Base-by-base conservation (phyloP, 2,797 vertebrate species). In the Iguana delicatissima region DNA sequence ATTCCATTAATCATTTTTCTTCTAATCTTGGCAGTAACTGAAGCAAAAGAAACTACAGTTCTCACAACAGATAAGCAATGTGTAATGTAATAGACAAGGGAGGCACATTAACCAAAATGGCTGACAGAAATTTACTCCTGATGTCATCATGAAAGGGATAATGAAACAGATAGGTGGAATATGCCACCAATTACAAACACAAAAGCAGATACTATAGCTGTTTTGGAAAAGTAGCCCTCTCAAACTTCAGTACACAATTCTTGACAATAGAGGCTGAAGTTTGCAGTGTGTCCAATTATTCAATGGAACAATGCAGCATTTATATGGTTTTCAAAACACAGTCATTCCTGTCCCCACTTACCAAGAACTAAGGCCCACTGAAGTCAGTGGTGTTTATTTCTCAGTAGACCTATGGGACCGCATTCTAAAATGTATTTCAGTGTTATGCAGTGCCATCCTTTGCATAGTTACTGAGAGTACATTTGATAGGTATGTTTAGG, bases 1-100 rank as follows among this genome's bases (percentile, higher is more conserved):
- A 50, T 42, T 67, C 20, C 86, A 87, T 80, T 87, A 87, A 87
- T 80, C 76, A 87, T 26, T 80, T n/a, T 6, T 42, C 32, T 80
- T 80, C 52, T 80, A 64, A 87, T 35, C 42, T 87, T 52, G 59
- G 59, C 42, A 64, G 38, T 18, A 46, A 46, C 57, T 64, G 64
- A 87, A 46, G 35, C 57, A 67, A 80, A 80, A 80, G 38, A 80
- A 59, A 20, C 42, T 50, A 20, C 20, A 52, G 42, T 29, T 69
- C 77, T 69, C 59, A 80, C 76, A 64, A 87, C 46, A 52, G 59
- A 64, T n/a, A 87, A 87, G 59, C 42, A 52, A 46, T 50, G 67
- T 87, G 29, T 62, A 86, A 76, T 59, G 12, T 57, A 86, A 76
- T 64, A 62, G 73, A 26, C 16, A 79, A 42, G 74, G 38, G 46